Base-by-base conservation (phyloP, 2,797 vertebrate species). In the Numenius phaeopus region DNA sequence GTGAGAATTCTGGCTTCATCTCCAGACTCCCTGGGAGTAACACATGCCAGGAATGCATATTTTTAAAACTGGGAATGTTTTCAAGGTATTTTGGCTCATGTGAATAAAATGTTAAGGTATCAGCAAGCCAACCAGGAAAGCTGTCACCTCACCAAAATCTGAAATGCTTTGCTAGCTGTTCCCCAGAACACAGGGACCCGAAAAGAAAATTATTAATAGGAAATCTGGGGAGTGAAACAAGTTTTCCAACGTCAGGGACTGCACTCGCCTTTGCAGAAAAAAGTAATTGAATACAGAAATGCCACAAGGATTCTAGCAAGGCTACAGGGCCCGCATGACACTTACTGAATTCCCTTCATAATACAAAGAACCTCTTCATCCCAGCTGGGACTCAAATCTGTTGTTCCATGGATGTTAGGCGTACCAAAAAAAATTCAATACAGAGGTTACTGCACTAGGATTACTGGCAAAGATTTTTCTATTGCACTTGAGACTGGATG, bases 21-120 rank as follows among this genome's bases (percentile, higher is more conserved):
- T 83, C 89, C 84, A 91, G 87, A 44, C 72, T 96, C 88, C 85
- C 54, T 70, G 79, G 84, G 84, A 95, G 87, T 62, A 95, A 88
- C 84, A 96, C 94, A 97, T 90, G 89, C 94, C 94, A 94, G 78
- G 67, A 94, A 91, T 79, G 66, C 82, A 84, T 93, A 97, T 94
- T 96, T 97, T 95, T 92, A 96, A 94, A 94, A 66, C 88, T 90
- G 92, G 96, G 95, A 84, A 92, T 32, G 57, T 86, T 95, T 92
- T 97, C 97, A 96, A 95, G 82, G 89, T 91, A 90, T 95, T 93
- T 84, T 97, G 96, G 96, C 92, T 86, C 39, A 3, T 47, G 50
- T 32, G 32, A 73, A 73, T 77, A 62, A 90, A 95, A 96, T 46
- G 89, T 75, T 47, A 91, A 96, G 92, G 84, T 82, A 94, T n/a